Evolutionary conservation across 2,797 vertebrate genomes (phyloP).

Genomic region (Diplodus puntazzo): DNA sequence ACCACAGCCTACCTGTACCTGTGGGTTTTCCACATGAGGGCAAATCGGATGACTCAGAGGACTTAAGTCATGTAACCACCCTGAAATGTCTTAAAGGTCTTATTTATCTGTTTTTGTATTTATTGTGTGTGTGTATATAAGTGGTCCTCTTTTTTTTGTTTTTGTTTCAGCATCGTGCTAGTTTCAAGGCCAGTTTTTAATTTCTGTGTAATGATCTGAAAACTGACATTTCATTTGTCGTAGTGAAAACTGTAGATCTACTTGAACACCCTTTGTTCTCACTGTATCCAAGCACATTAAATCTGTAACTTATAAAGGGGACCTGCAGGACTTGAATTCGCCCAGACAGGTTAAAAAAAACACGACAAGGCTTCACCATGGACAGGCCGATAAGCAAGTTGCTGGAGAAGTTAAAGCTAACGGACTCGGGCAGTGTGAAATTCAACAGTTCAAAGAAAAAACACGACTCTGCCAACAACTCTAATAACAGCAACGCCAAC

Average conservation of each 20-base stretch:
- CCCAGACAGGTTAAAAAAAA: slow-evolving; percentile 19
- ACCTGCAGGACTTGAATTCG: slow-evolving; percentile 36
- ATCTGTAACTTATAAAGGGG: slow-evolving; percentile 33
- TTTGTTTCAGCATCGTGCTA: slow-evolving; percentile 9
- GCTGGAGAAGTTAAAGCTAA: slow-evolving; percentile 89
- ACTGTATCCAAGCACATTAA: slow-evolving; percentile 71
- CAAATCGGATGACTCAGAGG: slow-evolving; percentile 69
- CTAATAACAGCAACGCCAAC: slow-evolving; percentile 87
- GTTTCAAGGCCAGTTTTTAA: slow-evolving; percentile 52
- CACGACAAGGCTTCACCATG: slow-evolving; percentile 71
- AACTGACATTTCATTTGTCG: slow-evolving; percentile 62
- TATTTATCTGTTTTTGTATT: slow-evolving; percentile 82
- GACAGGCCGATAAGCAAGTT: slow-evolving; percentile 90
- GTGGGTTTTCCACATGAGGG: slow-evolving; percentile 68
- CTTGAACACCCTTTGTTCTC: slow-evolving; percentile 69
- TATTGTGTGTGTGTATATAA: slow-evolving; percentile 70
- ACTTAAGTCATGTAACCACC: slow-evolving; percentile 74
- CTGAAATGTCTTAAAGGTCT: slow-evolving; percentile 77
- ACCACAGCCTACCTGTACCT: slow-evolving; percentile 62
- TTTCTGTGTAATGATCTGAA: slow-evolving; percentile 9
- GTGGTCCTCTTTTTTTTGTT: slow-evolving; percentile 17
- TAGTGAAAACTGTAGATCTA: slow-evolving; percentile 58
- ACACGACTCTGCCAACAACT: slow-evolving; percentile 84
- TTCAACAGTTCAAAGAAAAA: slow-evolving; percentile 88
- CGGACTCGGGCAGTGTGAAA: slow-evolving; percentile 89